These are phyloP conservation scores for Dysidea cf. avara DNA, from an alignment of 37 sponge, comb jelly and placozoan genomes.

Conservation along the genomic window DNA sequence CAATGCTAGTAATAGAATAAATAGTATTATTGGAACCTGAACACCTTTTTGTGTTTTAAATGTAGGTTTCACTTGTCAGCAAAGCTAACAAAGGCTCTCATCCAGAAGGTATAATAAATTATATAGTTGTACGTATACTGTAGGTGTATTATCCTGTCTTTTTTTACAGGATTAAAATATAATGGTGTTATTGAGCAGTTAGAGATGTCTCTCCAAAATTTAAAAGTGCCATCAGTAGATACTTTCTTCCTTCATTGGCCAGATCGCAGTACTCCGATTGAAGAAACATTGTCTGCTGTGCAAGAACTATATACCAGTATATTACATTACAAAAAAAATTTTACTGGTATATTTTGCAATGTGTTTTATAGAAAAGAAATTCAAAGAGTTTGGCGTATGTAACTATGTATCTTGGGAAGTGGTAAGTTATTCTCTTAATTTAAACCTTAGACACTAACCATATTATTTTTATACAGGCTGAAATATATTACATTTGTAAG, in stretches of 20 bases:
- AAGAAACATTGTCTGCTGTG: conserved; percentile 79
- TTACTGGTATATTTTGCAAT: too few species aligned
- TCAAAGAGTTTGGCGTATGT: conserved; percentile 86
- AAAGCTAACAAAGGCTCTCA: too few species aligned
- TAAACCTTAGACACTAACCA: too few species aligned
- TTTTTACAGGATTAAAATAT: conserved; percentile 21
- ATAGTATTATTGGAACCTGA: too few species aligned
- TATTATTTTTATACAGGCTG: conserved; percentile 22
- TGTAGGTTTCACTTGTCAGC: too few species aligned
- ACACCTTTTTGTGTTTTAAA: too few species aligned
- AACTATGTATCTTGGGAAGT: conserved; percentile 93
- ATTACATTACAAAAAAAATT: too few species aligned
- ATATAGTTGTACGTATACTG: too few species aligned
- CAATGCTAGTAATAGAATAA: too few species aligned
- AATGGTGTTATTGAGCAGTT: conserved; percentile 59
- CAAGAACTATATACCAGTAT: conserved; percentile 79
- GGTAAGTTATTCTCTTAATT: conserved; percentile 53
- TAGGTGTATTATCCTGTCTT: not conserved
- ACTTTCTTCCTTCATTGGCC: conserved; percentile 90
- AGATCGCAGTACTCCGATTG: conserved; percentile 80
- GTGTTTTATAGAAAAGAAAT: conserved; percentile 63
- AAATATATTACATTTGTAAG: conserved; percentile 84
- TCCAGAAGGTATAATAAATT: too few species aligned
- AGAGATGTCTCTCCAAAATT: conserved; percentile 37
- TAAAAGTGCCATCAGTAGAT: conserved; percentile 67